phyloP scores from a whole-genome alignment of 2,888 invertebrate genomes.

The Trissolcus brochymenae region DNA sequence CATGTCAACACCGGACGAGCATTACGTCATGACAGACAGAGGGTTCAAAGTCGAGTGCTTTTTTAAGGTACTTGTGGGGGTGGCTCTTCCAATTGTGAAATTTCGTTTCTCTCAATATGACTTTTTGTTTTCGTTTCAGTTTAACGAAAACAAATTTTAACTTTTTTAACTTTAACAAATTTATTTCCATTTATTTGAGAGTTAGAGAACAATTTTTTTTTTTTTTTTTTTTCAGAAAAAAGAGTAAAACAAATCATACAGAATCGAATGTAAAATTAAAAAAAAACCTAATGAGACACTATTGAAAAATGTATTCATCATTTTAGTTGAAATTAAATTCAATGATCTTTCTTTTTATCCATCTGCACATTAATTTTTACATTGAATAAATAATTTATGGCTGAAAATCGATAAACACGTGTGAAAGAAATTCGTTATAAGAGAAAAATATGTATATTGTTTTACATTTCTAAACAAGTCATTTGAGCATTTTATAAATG shows the following conservation, averaged over 20 bases:
- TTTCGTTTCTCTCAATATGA: not conserved
- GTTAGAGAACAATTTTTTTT: not conserved
- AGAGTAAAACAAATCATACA: not conserved
- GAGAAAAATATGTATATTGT: too few relatives aligned
- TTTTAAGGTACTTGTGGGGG: slow-evolving; percentile 11
- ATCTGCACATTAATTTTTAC: too few relatives aligned
- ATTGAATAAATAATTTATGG: too few relatives aligned
- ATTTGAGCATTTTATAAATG: too few relatives aligned
- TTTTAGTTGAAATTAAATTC: not conserved
- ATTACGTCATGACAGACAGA: slow-evolving; percentile 24
- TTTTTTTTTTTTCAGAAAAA: not conserved
- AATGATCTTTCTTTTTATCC: too few relatives aligned
- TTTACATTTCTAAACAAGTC: too few relatives aligned
- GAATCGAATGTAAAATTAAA: not conserved
- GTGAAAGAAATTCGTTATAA: too few relatives aligned
- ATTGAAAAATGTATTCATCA: not conserved
- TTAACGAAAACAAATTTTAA: too few relatives aligned
- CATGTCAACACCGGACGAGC: slow-evolving; percentile 30
- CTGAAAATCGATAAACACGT: too few relatives aligned
- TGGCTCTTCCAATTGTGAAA: not conserved
- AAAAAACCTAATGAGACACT: too few relatives aligned
- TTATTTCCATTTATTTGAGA: not conserved
- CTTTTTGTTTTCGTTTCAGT: not conserved
- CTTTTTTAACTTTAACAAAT: too few relatives aligned
- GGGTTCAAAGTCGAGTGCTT: slow-evolving; percentile 31